These are phyloP conservation scores for Stichopus chloronotus DNA, from an alignment of 35 echinoderm and acorn worm genomes.

Conservation along the genomic window DNA sequence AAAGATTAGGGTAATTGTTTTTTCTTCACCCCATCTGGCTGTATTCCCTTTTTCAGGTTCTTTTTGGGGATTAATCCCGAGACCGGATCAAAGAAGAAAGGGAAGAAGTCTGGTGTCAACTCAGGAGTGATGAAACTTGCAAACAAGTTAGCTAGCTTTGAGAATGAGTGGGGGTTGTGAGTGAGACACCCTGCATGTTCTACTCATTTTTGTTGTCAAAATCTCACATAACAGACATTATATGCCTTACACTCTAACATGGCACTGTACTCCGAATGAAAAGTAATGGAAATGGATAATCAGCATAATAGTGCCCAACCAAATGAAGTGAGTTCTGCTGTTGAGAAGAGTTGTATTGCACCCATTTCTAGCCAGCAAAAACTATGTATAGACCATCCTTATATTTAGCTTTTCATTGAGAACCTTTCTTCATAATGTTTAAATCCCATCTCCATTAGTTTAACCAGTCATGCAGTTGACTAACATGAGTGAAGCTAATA, in stretches of 20 bases:
- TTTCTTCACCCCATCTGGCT: not conserved
- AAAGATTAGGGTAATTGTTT: slow-evolving; percentile 14
- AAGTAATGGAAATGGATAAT: too few relatives aligned
- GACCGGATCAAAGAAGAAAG: slow-evolving; percentile 11
- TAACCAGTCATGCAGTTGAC: too few relatives aligned
- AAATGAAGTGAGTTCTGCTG: too few relatives aligned
- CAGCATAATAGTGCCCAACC: too few relatives aligned
- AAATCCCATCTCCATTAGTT: too few relatives aligned
- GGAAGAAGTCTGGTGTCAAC: not conserved
- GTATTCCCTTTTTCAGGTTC: not conserved
- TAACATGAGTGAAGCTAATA: not conserved
- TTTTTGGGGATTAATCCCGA: slow-evolving; percentile 10
- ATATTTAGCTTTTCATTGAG: too few relatives aligned
- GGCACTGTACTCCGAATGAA: too few relatives aligned
- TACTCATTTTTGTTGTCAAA: not conserved
- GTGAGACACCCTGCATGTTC: not conserved
- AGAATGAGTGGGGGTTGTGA: not conserved
- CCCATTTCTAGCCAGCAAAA: too few relatives aligned
- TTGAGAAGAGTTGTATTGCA: too few relatives aligned
- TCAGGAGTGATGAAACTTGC: not conserved
- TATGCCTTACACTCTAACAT: not conserved
- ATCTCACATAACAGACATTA: not conserved
- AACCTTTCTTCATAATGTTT: too few relatives aligned
- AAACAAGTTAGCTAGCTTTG: too few relatives aligned
- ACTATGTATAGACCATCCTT: too few relatives aligned